phyloP scores from a whole-genome alignment of 2,797 vertebrate genomes.

The Mergus octosetaceus region DNA sequence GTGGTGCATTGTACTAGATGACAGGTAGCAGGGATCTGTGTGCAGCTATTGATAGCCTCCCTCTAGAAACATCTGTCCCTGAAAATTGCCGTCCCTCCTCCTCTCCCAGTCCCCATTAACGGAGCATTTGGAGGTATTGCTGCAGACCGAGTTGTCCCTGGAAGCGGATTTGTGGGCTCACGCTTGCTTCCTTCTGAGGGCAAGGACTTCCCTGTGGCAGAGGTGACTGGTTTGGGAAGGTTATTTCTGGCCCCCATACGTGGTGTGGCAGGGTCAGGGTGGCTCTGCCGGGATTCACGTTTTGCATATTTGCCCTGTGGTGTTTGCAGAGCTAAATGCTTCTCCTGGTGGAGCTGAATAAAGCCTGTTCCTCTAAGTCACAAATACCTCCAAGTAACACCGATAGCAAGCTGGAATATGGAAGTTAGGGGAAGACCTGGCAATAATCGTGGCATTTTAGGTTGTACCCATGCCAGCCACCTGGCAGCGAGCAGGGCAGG shows the following conservation, averaged over 20 bases:
- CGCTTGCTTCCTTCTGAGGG: fast-evolving
- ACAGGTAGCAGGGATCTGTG: background rate
- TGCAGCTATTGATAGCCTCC: background rate
- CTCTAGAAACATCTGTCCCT: background rate
- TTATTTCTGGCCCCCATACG: background rate
- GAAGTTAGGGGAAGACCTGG: background rate
- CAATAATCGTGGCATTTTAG: background rate
- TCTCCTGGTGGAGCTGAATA: background rate
- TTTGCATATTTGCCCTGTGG: background rate
- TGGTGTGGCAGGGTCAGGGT: background rate
- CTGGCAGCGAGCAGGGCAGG: fast-evolving
- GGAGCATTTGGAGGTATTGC: background rate
- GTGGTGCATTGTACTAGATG: background rate
- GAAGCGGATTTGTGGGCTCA: background rate
- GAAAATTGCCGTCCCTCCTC: background rate
- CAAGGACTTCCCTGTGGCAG: background rate
- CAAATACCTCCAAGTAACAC: background rate
- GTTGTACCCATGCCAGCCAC: background rate
- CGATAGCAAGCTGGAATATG: background rate
- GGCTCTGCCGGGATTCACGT: background rate
- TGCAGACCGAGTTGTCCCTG: background rate
- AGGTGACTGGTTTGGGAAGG: background rate
- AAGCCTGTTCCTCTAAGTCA: background rate
- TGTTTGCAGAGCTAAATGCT: background rate
- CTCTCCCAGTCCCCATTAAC: no score